Percentiles rank a stretch among this genome's conserved stretches.
Conservation (phyloP, 2,797 vertebrate species). For the Platyrinchus mystaceus region DNA sequence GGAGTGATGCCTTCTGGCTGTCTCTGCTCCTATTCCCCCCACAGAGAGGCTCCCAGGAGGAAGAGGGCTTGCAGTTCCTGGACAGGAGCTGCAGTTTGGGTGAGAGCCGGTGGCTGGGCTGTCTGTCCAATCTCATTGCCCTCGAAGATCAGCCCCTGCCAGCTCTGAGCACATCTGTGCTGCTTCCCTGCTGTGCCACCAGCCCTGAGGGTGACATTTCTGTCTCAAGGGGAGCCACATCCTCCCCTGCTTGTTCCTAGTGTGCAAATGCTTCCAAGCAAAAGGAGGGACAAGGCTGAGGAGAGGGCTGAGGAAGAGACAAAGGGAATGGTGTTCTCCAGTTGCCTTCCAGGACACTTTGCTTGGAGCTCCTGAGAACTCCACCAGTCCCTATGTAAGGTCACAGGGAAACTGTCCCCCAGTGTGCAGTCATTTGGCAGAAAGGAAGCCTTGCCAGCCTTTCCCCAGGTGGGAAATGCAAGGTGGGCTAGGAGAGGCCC, state of each 20-base stretch:
- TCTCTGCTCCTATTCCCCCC: neutral
- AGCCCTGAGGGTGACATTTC: neutral
- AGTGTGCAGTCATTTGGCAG: rapidly evolving
- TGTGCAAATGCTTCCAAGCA: neutral
- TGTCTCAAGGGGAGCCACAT: neutral
- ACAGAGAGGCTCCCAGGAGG: neutral
- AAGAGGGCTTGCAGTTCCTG: neutral
- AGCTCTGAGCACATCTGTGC: neutral
- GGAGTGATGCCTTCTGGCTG: neutral
- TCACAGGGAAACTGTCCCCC: rapidly evolving
- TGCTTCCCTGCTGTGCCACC: neutral
- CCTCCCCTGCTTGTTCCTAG: neutral
- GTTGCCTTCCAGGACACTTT: neutral
- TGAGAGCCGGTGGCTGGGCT: rapidly evolving
- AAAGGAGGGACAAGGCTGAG: neutral
- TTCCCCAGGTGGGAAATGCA: neutral
- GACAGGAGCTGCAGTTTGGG: neutral
- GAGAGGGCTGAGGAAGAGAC: neutral
- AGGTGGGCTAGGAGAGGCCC: neutral
- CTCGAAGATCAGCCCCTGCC: neutral
- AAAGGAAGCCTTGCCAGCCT: neutral
- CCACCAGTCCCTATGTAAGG: neutral
- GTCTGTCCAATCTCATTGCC: neutral
- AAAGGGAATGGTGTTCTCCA: neutral
- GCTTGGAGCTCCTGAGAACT: neutral